Base-by-base conservation (phyloP, 1,140 invertebrate genomes). In the Drosophila pallidifrons region DNA sequence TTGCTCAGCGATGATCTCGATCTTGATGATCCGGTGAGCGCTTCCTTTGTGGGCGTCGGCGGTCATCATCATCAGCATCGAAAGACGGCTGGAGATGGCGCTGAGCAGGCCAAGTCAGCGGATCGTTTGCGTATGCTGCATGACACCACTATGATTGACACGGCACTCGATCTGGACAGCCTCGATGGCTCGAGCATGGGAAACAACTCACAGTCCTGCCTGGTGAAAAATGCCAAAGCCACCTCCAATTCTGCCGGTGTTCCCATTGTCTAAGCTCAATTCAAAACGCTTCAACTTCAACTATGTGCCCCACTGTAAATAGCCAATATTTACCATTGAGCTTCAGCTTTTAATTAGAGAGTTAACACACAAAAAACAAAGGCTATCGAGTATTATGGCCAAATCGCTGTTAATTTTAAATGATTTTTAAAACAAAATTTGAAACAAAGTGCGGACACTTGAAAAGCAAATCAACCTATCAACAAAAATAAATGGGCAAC, bases 61-160 rank as follows among this genome's bases (percentile, higher is more conserved):
- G 20, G 20, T 25, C 20, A 25, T 25, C 20, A 25, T 25, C 46
- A 64, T 13, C 65, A 54, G 38, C 78, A 81, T 28, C 68, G 80
- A 5, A 81, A 86, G 55, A 60, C 76, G 1, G 59, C 28, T 0
- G 75, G 75, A 41, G 85, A 85, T 28, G 85, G 85, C 89, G 71
- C 82, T 30, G 85, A 90, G 58, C 81, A 89, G 49, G 64, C 57
- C 7, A 89, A 89, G 55, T 83, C 93, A 73, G 95, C 95, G 1
- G 96, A 95, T 82, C 94, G 95, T 75, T 93, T 97, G 79, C 94
- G 95, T 75, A 93, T 97, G 71, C 93, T 97, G 64, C 96, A 96
- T 80, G 96, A 97, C 91, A 96, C 96, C 11, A 97, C 96, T 5
- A 97, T 97, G 96, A 97, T 97, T 82, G 96, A 97, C 82, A 96